Base-by-base conservation (phyloP, 2,113 vertebrate species). In the Oryzias curvinotus region DNA sequence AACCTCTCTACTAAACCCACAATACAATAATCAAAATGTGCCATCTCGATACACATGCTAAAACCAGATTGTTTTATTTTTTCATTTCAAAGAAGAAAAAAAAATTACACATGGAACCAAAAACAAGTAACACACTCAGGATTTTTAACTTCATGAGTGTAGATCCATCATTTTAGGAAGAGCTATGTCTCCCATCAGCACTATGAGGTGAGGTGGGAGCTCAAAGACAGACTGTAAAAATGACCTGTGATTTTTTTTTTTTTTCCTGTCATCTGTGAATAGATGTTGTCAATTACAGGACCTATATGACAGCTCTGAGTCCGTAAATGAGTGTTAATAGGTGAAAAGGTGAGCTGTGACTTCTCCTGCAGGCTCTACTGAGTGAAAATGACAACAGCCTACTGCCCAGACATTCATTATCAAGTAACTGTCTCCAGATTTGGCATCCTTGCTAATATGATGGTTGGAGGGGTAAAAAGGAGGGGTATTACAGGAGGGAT, bases 371-470 rank as follows among this genome's bases (percentile, higher is more conserved):
- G 43, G 6, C 5, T 44, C 8, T 4, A n/a, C 46, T 8, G 14
- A 48, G 16, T 4, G 16, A 48, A 18, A 48, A 48, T 7, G n/a
- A 18, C 8, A 13, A n/a, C 7, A 17, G 41, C 18, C 52, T 16
- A 54, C 1, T 51, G 25, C 56, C 12, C 62, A 36, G 17, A 21
- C 48, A 48, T 65, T 52, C 47, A 16, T 5, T 41, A 21, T 57
- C 45, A n/a, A 73, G 36, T 57, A 44, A 46, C 46, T 57, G 30
- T 36, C 42, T 63, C n/a, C 46, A 47, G n/a, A 62, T 26, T 3
- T 53, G 14, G 7, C 52, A 46, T 56, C 44, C 69, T 1, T 42
- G 49, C 15, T 66, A 49, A 51, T 19, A 53, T 48, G 45, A 60
- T 25, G 21, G 15, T 19, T 48, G 41, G 41, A 57, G 7, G 23